Base-by-base conservation (phyloP, 2,113 vertebrate genomes). In the Nasalis larvatus region DNA sequence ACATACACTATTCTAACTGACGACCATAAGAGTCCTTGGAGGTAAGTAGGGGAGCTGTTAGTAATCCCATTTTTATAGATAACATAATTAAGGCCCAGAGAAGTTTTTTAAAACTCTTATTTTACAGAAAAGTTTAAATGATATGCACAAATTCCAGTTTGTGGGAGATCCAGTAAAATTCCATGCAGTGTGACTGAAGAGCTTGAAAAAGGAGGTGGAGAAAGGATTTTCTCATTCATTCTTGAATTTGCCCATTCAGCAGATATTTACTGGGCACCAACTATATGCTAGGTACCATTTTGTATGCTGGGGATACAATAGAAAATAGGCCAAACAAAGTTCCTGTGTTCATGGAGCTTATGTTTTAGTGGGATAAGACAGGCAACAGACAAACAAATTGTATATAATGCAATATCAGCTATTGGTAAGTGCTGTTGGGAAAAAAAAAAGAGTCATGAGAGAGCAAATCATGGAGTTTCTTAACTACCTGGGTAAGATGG, bases 11-110 rank as follows among this genome's bases (percentile, higher is more conserved):
- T 82, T 92, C 66, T 88, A 95, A 56, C 73, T 87, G n/a, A 63
- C 37, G 52, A 83, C 74, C 68, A 5, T 52, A 60, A 66, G 4
- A 52, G 69, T 58, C 27, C 49, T 95, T 78, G 60, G 88, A 94
- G 52, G 66, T 97, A 96, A 97, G 66, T 73, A 58, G n/a, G 32
- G 27, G 18, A 86, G 27, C 45, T 80, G 27, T 45, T 90, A 63
- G 63, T 47, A 66, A 60, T 88, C 60, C 58, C 74, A 71, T 86
- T 89, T 66, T 66, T 49, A 47, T 47, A 88, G 58, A 47, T 69
- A 12, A n/a, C 23, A 0, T 91, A 85, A 82, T 49, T 66, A 60
- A 86, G 74, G 30, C 35, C 68, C 49, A 58, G 54, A 92, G 86
- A 92, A 89, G 54, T 81, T 56, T 60, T 63, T 32, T 63, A 32